Conservation (phyloP, 1,140 invertebrate species). For the Drosophila fuyamai region DNA sequence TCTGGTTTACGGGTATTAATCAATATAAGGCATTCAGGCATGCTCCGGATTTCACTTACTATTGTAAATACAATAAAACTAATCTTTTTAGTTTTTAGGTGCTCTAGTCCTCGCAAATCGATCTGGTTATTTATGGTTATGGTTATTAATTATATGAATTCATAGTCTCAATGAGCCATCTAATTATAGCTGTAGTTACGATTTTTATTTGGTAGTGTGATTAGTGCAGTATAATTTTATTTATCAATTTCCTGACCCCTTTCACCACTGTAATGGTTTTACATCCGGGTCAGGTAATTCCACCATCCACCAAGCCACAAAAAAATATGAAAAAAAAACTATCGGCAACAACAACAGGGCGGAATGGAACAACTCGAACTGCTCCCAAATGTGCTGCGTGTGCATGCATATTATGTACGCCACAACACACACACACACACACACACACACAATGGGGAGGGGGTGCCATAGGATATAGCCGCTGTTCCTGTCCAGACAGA, state of each 20-base stretch:
- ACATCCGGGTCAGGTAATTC: slow-evolving; percentile 60
- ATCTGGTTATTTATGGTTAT: no score
- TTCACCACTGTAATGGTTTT: slow-evolving; percentile 6
- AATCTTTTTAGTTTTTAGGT: no score
- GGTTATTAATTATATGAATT: no score
- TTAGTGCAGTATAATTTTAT: not conserved
- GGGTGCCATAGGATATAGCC: slow-evolving; percentile 23
- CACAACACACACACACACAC: not conserved
- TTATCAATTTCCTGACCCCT: not conserved
- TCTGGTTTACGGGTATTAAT: no score
- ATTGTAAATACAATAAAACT: no score
- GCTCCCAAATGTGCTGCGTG: slow-evolving; percentile 76
- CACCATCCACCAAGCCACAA: slow-evolving; percentile 43
- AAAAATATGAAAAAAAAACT: slow-evolving; percentile 7
- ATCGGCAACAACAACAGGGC: slow-evolving; percentile 8
- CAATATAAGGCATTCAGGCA: no score
- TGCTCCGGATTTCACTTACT: no score
- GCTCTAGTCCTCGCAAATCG: no score
- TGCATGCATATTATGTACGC: slow-evolving; percentile 67
- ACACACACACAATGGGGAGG: slow-evolving; percentile 2
- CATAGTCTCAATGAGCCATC: no score
- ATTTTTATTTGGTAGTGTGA: not conserved
- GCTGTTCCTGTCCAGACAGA: slow-evolving; percentile 22
- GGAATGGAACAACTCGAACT: slow-evolving; percentile 48
- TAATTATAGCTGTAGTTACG: no score